phyloP scores from a whole-genome alignment of 1,140 invertebrate species.

The Dreissena rostriformis region DNA sequence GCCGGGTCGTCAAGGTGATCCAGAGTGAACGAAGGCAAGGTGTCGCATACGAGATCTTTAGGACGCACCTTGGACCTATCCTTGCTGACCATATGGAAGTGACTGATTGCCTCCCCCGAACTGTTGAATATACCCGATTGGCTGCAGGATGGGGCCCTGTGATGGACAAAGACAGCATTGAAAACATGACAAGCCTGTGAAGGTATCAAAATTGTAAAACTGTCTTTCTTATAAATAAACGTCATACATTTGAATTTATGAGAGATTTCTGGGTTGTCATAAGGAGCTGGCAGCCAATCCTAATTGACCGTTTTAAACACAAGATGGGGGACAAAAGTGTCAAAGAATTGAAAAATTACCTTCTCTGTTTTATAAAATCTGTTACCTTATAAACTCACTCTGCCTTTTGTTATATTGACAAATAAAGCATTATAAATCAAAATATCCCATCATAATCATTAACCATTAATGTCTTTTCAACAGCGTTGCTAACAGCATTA shows the following conservation, averaged over 20 bases:
- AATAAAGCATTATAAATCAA: too few species aligned
- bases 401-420: background rate
- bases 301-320: too few species aligned
- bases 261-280: too few species aligned
- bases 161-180: too few species aligned
- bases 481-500: too few species aligned
- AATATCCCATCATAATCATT: background rate
- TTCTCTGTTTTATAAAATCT: background rate
- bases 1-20: constrained; percentile 68
- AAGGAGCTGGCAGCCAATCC: too few species aligned
- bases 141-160: background rate
- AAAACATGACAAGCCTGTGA: too few species aligned
- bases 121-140: constrained; percentile 34
- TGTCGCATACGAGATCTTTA: constrained; percentile 51
- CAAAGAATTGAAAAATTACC: too few species aligned
- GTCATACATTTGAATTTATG: too few species aligned
- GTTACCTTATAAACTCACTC: background rate
- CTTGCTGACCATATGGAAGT: constrained; percentile 60
- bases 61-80: constrained; percentile 31
- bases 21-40: constrained; percentile 61
- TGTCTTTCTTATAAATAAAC: too few species aligned
- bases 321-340: too few species aligned
- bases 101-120: constrained; percentile 59
- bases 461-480: background rate
- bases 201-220: too few species aligned